Evolutionary conservation across 2,113 vertebrate species (phyloP), one percentile per base, ranked within the genome.

Genomic region (Bagarius yarrelli): DNA sequence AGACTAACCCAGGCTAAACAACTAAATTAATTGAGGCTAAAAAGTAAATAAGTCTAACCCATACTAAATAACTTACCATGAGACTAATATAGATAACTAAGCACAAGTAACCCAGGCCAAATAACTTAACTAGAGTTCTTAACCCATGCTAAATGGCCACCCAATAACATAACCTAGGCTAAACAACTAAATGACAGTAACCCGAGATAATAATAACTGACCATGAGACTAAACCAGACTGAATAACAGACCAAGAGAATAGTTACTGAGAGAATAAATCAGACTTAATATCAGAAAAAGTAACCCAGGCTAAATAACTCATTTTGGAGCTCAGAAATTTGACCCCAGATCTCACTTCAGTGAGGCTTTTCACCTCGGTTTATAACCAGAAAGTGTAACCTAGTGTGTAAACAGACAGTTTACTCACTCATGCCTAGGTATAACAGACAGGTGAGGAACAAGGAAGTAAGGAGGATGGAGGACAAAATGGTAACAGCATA

Each of bases 381-480:
- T 25, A 61, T 15, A 18, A 67, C 12, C 19, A 40, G 2, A n/a
- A 44, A 52, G 47, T 12, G 69, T 53, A 52, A 27, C n/a, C 44
- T 12, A 8, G 16, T 52, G n/a, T 71, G 47, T 52, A 52, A 52
- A 52, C 18, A 71, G 8, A 52, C 30, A 52, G 47, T n/a, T 27
- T 40, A 9, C 15, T 52, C 47, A 27, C 44, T 52, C 47, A 52
- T 21, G 47, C 47, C 52, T 15, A 71, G 25, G 18, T 18, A 14
- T 71, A 52, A 9, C 13, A 55, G 67, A 61, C 23, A 36, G 66
- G 13, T 40, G 57, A 44, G 61, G 47, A 66, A 56, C 25, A 60
- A 73, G 32, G 53, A 70, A 57, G 34, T 59, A 55, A 69, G 8
- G 23, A 76, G 61, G 47, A 67, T 16, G 27, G 74, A 64, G 18